A percentile compares a stretch with the other conserved stretches of the same genome.
Evolutionary conservation across 2,797 vertebrate genomes (phyloP).

Genomic region (Sebastes oblongus): DNA sequence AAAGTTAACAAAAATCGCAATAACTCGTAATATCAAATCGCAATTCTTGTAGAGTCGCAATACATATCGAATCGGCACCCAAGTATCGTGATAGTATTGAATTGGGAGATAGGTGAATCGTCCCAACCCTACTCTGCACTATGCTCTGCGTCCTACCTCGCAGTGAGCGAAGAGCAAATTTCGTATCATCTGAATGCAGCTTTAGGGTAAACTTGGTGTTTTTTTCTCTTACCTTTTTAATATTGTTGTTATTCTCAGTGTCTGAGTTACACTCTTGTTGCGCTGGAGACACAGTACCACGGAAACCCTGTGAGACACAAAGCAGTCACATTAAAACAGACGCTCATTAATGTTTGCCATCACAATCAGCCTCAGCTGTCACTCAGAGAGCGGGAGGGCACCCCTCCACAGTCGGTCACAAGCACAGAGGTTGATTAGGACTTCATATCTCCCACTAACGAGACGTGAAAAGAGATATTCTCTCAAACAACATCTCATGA

Average conservation of each 20-base stretch:
- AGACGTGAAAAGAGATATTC: neutral
- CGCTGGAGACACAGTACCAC: slow-evolving; percentile 74
- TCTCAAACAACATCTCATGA: slow-evolving; percentile 8
- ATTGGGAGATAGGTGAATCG: too few species aligned
- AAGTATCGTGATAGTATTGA: too few species aligned
- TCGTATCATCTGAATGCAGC: neutral
- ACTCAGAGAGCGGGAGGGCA: slow-evolving; percentile 38
- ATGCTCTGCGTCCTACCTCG: neutral
- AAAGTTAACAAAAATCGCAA: too few species aligned
- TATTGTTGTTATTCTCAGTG: slow-evolving; percentile 74
- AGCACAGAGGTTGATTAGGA: slow-evolving; percentile 31
- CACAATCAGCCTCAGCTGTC: slow-evolving; percentile 45
- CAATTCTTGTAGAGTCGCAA: too few species aligned
- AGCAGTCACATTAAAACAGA: slow-evolving; percentile 44
- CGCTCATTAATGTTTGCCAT: slow-evolving; percentile 36
- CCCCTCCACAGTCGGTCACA: slow-evolving; percentile 1
- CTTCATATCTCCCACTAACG: slow-evolving; percentile 16
- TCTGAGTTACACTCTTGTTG: slow-evolving; percentile 81
- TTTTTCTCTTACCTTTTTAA: slow-evolving; percentile 80
- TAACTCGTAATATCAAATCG: too few species aligned
- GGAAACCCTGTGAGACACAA: slow-evolving; percentile 77
- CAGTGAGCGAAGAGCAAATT: neutral
- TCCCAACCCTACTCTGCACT: neutral
- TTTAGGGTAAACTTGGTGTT: neutral
- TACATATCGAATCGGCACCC: too few species aligned